These are phyloP conservation scores for Campopleginae sp. DNA, from an alignment of 2,888 invertebrate species.

Conservation along the genomic window DNA sequence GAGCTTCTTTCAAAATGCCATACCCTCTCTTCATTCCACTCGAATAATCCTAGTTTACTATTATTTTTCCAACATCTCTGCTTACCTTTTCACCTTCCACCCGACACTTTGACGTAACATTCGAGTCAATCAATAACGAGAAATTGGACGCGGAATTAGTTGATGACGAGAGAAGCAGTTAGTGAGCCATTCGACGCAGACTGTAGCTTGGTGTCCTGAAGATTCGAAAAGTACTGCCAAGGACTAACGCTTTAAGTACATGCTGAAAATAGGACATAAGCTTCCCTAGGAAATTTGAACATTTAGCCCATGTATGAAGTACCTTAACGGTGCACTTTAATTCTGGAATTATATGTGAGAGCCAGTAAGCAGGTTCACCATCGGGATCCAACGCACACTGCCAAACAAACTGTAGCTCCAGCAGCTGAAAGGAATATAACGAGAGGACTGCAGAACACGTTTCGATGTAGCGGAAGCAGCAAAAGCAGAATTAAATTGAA, in stretches of 20 bases:
- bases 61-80: neutral
- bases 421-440: constrained; percentile 4
- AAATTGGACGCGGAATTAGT: neutral
- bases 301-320: neutral
- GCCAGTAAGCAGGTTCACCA: constrained; percentile 1
- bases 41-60: neutral
- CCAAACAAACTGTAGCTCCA: constrained; percentile 12
- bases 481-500: constrained; percentile 15
- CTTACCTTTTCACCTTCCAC: neutral
- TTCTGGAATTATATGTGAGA: constrained; percentile 29
- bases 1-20: constrained; percentile 13
- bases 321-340: constrained; percentile 14
- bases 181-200: neutral
- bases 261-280: neutral
- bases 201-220: neutral
- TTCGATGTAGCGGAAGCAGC: neutral
- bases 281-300: neutral
- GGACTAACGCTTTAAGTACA: neutral
- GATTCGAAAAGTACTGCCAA: neutral
- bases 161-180: neutral
- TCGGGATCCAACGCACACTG: constrained; percentile 27
- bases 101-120: neutral
- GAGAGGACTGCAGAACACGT: constrained; percentile 12
- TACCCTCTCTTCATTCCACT: neutral
- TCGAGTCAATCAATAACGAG: neutral